Base-by-base conservation (phyloP, 1,140 invertebrate species). In the Ptiloglossa arizonensis region DNA sequence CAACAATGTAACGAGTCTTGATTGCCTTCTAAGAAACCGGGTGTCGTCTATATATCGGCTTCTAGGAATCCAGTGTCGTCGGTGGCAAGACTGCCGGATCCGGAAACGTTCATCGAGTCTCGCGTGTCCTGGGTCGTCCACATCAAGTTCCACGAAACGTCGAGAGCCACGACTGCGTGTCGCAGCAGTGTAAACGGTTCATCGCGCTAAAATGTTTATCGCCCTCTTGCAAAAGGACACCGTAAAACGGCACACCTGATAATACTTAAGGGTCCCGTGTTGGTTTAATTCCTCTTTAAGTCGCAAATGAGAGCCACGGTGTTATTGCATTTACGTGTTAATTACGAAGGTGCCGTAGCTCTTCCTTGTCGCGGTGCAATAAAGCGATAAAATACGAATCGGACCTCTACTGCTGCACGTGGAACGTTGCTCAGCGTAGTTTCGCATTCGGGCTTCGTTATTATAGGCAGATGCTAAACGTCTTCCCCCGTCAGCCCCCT, bases 391-490 rank as follows among this genome's bases (percentile, higher is more conserved):
- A 68, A 22, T 8, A 52, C 64, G 29, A 27, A n/a, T 38, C 32
- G 5, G 29, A 38, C 66, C 27, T 32, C 11, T 54, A 35, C 44
- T 17, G 66, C 41, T 41, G 66, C 52, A 24, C 13, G 50, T 38
- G 22, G 19, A 29, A 41, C 50, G 50, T 44, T 8, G 57, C 17
- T 22, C 62, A 17, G 6, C 64, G 63, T 52, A 32, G 46, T 67
- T 67, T 38, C 46, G 64, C 48, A 29, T 35, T 35, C 22, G 44
- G 3, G n/a, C 32, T 24, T 68, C 50, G 66, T 68, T 56, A 56
- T 56, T 68, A 68, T 56, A 68, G 66, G 66, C 66, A 68, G 66
- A 68, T 68, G 66, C 41, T 68, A 68, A 68, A 68, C 66, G 50
- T 17, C 62, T 35, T 17, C 13, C 4, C n/a, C 38, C 38, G 29